Evolutionary conservation across 1,140 invertebrate genomes (phyloP).

Genomic region (Paraescarpia echinospica): DNA sequence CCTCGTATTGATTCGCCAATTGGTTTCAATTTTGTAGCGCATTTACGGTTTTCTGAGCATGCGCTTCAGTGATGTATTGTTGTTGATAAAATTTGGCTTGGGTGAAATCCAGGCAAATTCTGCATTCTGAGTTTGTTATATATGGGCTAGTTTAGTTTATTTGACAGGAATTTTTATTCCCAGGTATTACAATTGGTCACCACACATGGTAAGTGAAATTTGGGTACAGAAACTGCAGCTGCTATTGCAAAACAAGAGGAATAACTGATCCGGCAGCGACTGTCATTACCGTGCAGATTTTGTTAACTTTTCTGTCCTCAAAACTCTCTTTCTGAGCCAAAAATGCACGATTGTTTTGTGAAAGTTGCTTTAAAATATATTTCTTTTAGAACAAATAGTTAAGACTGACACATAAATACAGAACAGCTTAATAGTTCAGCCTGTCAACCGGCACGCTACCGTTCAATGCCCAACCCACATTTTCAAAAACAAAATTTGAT

Average conservation of each 20-base stretch:
- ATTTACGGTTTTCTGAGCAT: neutral
- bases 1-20: neutral
- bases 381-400: neutral
- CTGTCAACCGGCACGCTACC: neutral
- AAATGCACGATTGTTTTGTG: neutral
- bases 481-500: neutral
- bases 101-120: neutral
- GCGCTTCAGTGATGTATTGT: neutral
- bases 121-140: neutral
- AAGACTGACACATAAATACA: neutral
- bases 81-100: conserved; percentile 6
- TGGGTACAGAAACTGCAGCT: neutral
- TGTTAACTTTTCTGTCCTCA: neutral
- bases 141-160: neutral
- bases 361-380: neutral
- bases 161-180: neutral
- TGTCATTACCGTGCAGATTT: neutral
- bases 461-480: neutral
- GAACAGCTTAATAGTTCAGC: neutral
- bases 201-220: neutral
- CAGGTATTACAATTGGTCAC: neutral
- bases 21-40: neutral
- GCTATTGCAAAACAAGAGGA: conserved; percentile 5
- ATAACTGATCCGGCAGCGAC: neutral
- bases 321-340: neutral